Conservation (phyloP, 1,140 invertebrate genomes). For the Yoshiicerus persimilis region DNA sequence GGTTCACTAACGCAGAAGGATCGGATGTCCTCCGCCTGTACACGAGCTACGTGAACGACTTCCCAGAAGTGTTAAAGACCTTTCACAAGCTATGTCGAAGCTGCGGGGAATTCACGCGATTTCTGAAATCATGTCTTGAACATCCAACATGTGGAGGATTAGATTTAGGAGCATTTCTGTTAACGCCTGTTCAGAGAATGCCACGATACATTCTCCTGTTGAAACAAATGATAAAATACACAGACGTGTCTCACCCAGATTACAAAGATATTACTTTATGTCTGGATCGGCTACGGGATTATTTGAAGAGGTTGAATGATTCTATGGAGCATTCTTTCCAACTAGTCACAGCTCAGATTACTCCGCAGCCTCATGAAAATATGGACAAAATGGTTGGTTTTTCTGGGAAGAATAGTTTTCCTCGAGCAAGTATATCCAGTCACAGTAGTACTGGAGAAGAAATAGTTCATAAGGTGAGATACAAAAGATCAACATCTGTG, state of each 20-base stretch:
- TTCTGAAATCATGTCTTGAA: conserved; percentile 52
- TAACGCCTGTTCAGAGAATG: conserved; percentile 56
- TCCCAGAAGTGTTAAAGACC: conserved; percentile 53
- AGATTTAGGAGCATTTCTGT: conserved; percentile 53
- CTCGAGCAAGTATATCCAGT: conserved; percentile 30
- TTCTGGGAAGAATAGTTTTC: conserved; percentile 27
- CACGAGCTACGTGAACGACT: conserved; percentile 54
- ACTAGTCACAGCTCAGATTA: conserved; percentile 51
- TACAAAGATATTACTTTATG: conserved; percentile 51
- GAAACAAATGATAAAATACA: conserved; percentile 54
- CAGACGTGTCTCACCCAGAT: conserved; percentile 53
- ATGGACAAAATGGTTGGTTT: conserved; percentile 33
- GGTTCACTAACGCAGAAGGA: conserved; percentile 51
- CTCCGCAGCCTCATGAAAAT: conserved; percentile 32
- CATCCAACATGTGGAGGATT: conserved; percentile 53
- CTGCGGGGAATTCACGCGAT: conserved; percentile 51
- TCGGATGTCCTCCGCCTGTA: conserved; percentile 52
- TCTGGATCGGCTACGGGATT: conserved; percentile 52
- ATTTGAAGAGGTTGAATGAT: conserved; percentile 54
- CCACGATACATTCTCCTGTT: conserved; percentile 55
- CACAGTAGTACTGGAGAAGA: conserved; percentile 33
- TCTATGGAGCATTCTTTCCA: conserved; percentile 56
- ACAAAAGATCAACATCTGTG: conserved; percentile 31
- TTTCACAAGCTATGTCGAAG: conserved; percentile 52
- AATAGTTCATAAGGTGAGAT: conserved; percentile 23